Conservation (phyloP, 1,140 invertebrate species). For the Dendroctonus valens region DNA sequence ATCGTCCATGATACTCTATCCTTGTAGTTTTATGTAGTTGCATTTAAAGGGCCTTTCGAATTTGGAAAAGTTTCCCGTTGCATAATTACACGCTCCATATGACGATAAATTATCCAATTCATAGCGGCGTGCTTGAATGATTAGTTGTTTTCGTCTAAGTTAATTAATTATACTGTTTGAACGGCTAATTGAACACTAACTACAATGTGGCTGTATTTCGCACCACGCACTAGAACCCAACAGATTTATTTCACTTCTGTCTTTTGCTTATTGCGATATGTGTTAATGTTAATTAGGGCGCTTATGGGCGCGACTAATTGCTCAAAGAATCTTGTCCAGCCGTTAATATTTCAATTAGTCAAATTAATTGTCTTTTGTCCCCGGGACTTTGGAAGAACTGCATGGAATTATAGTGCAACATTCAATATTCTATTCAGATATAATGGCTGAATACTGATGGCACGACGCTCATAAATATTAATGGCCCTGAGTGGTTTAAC, state of each 20-base stretch:
- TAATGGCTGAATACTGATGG: conserved; percentile 3
- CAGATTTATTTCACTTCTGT: conserved; percentile 7
- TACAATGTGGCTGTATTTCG: conserved; percentile 9
- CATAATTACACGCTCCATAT: not conserved
- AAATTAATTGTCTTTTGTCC: too few relatives aligned
- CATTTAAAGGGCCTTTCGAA: not conserved
- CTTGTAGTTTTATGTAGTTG: not conserved
- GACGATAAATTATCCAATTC: conserved; percentile 12
- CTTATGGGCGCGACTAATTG: too few relatives aligned
- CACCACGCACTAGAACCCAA: conserved; percentile 7
- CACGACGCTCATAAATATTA: conserved; percentile 33
- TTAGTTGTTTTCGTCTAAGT: conserved; percentile 13
- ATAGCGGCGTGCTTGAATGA: conserved; percentile 5
- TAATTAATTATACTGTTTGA: conserved; percentile 12
- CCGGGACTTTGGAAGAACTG: too few relatives aligned
- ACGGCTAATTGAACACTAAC: conserved; percentile 9
- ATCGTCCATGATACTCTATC: too few relatives aligned
- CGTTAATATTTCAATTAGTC: too few relatives aligned
- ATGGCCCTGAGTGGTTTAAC: conserved; percentile 30
- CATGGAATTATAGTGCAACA: too few relatives aligned
- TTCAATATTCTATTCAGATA: too few relatives aligned
- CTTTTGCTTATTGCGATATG: not conserved
- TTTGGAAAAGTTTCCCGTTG: not conserved
- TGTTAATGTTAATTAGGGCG: conserved; percentile 5
- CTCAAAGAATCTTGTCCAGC: too few relatives aligned